Conservation (phyloP, 2,888 invertebrate species). For the Ectobius pallidus region DNA sequence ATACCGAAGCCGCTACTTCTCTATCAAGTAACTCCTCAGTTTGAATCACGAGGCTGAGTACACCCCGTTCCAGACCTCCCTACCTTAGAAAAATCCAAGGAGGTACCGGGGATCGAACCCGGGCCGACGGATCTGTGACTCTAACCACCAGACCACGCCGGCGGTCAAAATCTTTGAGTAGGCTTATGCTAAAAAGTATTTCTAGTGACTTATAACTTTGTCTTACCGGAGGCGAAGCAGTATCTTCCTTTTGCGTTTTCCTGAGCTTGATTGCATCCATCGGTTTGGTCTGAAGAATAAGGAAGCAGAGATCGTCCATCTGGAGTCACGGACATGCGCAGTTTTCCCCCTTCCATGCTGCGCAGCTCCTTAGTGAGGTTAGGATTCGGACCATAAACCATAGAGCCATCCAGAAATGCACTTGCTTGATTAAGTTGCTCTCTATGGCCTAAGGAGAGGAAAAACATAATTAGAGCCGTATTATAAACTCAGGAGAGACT, state of each 20-base stretch:
- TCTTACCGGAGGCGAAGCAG: conserved; percentile 74
- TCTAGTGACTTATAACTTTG: no score
- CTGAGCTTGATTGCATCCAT: conserved; percentile 77
- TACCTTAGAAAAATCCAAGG: no score
- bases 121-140: no score
- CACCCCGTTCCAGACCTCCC: no score
- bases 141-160: no score
- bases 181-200: no score
- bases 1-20: no score
- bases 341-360: conserved; percentile 59
- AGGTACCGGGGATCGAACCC: no score
- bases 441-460: conserved; percentile 64
- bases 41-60: no score
- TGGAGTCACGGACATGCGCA: conserved; percentile 68
- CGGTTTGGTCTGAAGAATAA: conserved; percentile 67
- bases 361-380: conserved; percentile 50
- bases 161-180: no score
- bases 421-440: conserved; percentile 87
- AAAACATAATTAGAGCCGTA: not conserved
- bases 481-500: no score
- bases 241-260: conserved; percentile 74
- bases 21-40: no score
- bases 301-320: conserved; percentile 74
- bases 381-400: conserved; percentile 74
- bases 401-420: conserved; percentile 83